These are phyloP conservation scores for Lamprotornis superbus DNA, from an alignment of 2,113 vertebrate genomes.

Conservation along the genomic window DNA sequence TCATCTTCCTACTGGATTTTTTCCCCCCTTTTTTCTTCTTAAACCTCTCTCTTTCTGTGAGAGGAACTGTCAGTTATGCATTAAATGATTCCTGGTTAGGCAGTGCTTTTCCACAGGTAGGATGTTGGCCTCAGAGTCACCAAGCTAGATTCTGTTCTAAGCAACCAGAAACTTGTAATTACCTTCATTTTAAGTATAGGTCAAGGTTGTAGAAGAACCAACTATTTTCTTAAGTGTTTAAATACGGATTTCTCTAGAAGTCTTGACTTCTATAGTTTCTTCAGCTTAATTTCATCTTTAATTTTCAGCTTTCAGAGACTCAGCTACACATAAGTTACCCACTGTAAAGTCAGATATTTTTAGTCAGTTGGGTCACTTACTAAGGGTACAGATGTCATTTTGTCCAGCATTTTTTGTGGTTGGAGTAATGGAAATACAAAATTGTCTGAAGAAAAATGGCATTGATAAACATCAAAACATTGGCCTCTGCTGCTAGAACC, in stretches of 20 bases:
- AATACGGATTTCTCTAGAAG: not conserved
- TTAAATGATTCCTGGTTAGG: not conserved
- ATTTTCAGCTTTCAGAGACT: not conserved
- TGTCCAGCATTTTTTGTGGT: not conserved
- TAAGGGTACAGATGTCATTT: not conserved
- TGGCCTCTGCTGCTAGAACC: not conserved
- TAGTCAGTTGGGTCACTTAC: not conserved
- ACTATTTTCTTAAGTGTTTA: not conserved
- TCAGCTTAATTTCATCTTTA: not conserved
- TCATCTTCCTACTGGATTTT: not conserved
- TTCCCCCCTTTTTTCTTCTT: accelerated
- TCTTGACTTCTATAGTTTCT: not conserved
- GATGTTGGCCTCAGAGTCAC: not conserved
- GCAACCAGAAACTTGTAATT: not conserved
- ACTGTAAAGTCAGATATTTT: not conserved
- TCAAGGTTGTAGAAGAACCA: not conserved
- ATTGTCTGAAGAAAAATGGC: not conserved
- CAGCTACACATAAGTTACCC: not conserved
- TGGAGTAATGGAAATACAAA: not conserved
- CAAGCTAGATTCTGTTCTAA: not conserved
- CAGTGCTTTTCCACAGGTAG: not conserved
- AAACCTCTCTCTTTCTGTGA: not conserved
- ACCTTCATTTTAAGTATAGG: not conserved
- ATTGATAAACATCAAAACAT: not conserved
- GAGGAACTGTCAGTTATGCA: not conserved